Evolutionary conservation across 2,888 invertebrate species (phyloP).

Genomic region (Empis stercorea): DNA sequence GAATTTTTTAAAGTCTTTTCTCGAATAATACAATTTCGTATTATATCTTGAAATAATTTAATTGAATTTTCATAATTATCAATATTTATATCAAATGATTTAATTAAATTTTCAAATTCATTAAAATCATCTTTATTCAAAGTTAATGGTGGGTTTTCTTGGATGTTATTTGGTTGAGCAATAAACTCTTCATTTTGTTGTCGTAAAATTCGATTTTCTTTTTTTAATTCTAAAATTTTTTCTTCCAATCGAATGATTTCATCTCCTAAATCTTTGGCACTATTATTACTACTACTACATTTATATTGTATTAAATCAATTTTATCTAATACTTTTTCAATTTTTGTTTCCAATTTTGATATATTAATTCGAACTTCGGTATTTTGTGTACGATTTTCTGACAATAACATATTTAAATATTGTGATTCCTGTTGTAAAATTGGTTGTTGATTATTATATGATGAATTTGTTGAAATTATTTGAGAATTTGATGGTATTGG

Average conservation of each 20-base stretch:
- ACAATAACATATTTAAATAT: conserved; percentile 41
- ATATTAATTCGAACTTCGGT: conserved; percentile 52
- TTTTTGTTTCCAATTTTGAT: conserved; percentile 47
- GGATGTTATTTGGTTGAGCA: not conserved
- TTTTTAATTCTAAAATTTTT: conserved; percentile 29
- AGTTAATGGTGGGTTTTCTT: not conserved
- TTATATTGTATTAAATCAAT: conserved; percentile 22
- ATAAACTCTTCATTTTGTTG: conserved; percentile 13
- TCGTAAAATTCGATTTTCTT: conserved; percentile 27
- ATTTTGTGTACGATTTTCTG: conserved; percentile 50
- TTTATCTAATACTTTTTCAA: conserved; percentile 47
- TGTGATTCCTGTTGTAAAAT: conserved; percentile 25
- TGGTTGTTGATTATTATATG: conserved; percentile 5
- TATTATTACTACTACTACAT: not conserved
- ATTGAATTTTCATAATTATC: not conserved
- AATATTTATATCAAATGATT: not conserved
- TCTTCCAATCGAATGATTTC: conserved; percentile 29
- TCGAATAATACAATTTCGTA: not conserved
- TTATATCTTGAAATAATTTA: not conserved
- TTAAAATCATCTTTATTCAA: not conserved
- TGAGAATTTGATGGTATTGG: conserved; percentile 4
- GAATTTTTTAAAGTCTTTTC: conserved; percentile 6
- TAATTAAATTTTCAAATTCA: conserved; percentile 1
- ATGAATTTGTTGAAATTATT: conserved; percentile 8
- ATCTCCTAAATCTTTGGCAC: conserved; percentile 15